Percentiles rank a stretch among this genome's conserved stretches.
Evolutionary conservation across 2,888 invertebrate species (phyloP).

Genomic region (Lasioglossum malachurum): DNA sequence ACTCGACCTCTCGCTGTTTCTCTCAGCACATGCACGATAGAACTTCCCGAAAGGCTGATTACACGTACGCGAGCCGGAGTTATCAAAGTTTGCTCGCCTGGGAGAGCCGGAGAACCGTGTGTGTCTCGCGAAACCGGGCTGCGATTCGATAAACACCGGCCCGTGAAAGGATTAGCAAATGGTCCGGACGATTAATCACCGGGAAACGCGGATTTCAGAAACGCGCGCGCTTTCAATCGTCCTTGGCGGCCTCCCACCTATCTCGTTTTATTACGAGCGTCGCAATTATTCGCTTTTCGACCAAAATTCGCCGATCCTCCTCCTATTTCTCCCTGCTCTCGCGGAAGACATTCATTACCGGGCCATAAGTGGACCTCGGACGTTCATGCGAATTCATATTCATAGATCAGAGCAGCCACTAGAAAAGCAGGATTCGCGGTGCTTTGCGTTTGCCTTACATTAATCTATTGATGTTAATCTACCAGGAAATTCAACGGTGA

Average conservation of each 20-base stretch:
- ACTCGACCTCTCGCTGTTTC: neutral
- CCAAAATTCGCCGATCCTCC: neutral
- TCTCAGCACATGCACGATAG: neutral
- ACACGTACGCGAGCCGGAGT: neutral
- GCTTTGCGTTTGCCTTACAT: neutral
- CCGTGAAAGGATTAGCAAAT: neutral
- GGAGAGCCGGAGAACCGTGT: neutral
- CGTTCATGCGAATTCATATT: neutral
- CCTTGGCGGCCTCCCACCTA: neutral
- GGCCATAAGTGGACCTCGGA: neutral
- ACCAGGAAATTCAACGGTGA: neutral
- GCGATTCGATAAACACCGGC: constrained; percentile 23
- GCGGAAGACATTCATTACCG: neutral
- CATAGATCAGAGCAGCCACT: neutral
- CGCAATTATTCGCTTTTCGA: neutral
- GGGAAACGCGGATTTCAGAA: neutral
- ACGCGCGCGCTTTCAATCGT: neutral
- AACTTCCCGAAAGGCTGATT: constrained; percentile 3
- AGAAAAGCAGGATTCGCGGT: neutral
- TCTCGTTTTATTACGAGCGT: neutral
- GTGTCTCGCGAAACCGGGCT: constrained; percentile 5
- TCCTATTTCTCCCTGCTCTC: neutral
- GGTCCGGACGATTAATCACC: constrained; percentile 11
- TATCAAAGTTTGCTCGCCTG: neutral
- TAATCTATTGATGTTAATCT: neutral